A percentile compares a stretch with the other conserved stretches of the same genome.
phyloP scores from a whole-genome alignment of 2,113 vertebrate genomes.

The Phycodurus eques region DNA sequence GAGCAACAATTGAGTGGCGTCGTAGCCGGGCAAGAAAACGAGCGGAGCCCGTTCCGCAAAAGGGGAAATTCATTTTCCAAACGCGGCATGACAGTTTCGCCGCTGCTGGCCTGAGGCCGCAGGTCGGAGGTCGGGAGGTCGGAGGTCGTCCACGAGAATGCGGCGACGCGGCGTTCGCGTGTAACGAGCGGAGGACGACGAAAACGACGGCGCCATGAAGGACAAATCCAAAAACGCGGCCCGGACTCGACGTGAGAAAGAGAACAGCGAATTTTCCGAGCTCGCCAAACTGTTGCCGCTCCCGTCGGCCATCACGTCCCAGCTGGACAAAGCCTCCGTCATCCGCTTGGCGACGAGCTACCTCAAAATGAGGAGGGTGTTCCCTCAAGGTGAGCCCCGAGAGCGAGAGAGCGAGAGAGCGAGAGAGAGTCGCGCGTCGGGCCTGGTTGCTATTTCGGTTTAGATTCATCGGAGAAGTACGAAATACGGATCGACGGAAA shows the following conservation, averaged over 20 bases:
- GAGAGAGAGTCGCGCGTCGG: too few species aligned
- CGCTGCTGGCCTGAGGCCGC: constrained; percentile 23
- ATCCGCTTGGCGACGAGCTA: constrained; percentile 98
- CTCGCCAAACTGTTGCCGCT: constrained; percentile 95
- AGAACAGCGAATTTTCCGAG: constrained; percentile 98
- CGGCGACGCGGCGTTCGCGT: constrained; percentile 1
- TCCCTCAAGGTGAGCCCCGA: constrained; percentile 87
- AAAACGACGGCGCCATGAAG: constrained; percentile 78
- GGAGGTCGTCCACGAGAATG: not conserved
- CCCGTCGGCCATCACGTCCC: constrained; percentile 97
- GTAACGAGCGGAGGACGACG: constrained; percentile 1
- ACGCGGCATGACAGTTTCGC: too few species aligned
- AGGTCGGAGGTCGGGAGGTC: too few species aligned
- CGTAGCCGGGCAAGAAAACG: constrained; percentile 33
- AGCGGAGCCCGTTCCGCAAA: too few species aligned
- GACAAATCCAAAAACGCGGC: constrained; percentile 99
- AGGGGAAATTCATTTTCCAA: too few species aligned
- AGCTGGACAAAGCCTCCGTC: constrained; percentile 98
- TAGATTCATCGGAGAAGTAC: too few species aligned
- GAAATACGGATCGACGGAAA: too few species aligned
- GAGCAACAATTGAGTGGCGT: not conserved
- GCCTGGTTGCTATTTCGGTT: too few species aligned
- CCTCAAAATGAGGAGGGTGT: constrained; percentile 95
- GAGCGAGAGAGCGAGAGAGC: too few species aligned
- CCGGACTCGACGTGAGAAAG: constrained; percentile 96